phyloP scores from a whole-genome alignment of 1,140 invertebrate genomes.

The Aphidius ervi region DNA sequence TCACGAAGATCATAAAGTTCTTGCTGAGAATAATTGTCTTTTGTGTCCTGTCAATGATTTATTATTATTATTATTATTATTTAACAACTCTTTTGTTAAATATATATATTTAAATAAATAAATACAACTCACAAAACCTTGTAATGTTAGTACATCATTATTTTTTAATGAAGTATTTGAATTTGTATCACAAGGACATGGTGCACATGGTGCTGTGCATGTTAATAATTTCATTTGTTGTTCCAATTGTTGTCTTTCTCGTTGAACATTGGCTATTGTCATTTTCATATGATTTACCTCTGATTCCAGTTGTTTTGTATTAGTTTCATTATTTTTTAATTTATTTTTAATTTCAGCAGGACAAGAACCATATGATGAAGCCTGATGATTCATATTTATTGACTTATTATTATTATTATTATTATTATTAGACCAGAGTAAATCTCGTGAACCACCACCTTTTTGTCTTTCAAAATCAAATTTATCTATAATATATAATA shows the following conservation, averaged over 20 bases:
- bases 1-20: conserved; percentile 53
- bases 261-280: conserved; percentile 57
- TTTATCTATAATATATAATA: too few relatives aligned
- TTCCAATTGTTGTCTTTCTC: conserved; percentile 56
- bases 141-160: background rate
- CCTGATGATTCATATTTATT: conserved; percentile 2
- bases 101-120: too few relatives aligned
- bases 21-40: conserved; percentile 36
- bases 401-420: background rate
- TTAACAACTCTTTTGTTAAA: too few relatives aligned
- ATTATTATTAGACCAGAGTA: background rate
- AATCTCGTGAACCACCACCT: conserved; percentile 30
- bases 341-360: conserved; percentile 36
- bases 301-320: conserved; percentile 48
- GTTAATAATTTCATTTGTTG: conserved; percentile 52
- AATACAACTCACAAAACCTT: background rate
- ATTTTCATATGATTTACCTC: conserved; percentile 60
- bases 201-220: conserved; percentile 38
- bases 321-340: conserved; percentile 29
- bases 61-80: background rate
- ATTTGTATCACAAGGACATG: conserved; percentile 33
- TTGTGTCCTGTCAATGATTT: conserved; percentile 25
- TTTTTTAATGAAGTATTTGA: background rate
- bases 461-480: too few relatives aligned
- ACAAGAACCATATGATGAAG: conserved; percentile 27